These are phyloP conservation scores for Neoarius graeffei DNA, from an alignment of 2,113 vertebrate genomes.

Conservation along the genomic window DNA sequence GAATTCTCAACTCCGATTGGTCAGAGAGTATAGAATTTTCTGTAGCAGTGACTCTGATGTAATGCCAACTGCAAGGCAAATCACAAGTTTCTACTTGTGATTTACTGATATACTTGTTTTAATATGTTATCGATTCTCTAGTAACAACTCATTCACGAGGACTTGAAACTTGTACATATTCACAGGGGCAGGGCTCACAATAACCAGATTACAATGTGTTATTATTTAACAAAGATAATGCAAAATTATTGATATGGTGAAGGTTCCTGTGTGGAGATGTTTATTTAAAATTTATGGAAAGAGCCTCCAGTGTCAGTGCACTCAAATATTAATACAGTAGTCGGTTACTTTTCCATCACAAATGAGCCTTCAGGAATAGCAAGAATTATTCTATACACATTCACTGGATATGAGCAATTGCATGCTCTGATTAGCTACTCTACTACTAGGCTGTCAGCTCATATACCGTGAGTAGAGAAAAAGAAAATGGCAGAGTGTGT, in stretches of 20 bases:
- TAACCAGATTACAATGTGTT: background rate
- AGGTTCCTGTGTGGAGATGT: background rate
- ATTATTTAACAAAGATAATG: background rate
- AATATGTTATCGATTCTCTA: background rate
- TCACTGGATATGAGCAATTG: too few relatives aligned
- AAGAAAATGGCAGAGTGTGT: too few relatives aligned
- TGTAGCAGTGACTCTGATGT: background rate
- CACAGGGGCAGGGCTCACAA: background rate
- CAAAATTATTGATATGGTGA: background rate
- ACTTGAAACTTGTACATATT: background rate
- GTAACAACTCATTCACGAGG: background rate
- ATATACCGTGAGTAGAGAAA: too few relatives aligned
- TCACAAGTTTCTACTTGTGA: background rate
- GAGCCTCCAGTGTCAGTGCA: background rate
- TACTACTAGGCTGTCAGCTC: too few relatives aligned
- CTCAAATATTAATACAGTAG: background rate
- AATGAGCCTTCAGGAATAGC: too few relatives aligned
- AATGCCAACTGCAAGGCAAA: background rate
- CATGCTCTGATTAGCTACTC: too few relatives aligned
- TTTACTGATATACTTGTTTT: background rate
- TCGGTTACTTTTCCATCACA: background rate
- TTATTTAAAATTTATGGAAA: background rate
- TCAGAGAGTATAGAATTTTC: background rate
- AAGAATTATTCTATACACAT: too few relatives aligned
- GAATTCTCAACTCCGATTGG: background rate